Evolutionary conservation across 2,113 vertebrate species (phyloP).

Genomic region (Phalacrocorax aristotelis): DNA sequence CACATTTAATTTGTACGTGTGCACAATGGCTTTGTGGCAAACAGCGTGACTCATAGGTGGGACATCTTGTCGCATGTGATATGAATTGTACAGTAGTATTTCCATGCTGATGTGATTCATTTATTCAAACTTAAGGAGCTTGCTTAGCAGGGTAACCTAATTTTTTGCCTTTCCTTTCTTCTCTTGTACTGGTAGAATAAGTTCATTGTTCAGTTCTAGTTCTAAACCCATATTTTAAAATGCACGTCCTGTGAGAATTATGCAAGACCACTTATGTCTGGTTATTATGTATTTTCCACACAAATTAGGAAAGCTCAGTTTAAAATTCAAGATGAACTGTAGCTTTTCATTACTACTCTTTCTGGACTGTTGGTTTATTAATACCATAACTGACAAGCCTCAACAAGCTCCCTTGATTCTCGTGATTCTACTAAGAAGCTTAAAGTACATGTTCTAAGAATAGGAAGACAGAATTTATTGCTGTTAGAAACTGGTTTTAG

Average conservation of each 20-base stretch:
- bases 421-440: background rate
- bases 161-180: background rate
- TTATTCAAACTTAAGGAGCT: background rate
- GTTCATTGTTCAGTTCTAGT: background rate
- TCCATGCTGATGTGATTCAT: background rate
- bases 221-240: background rate
- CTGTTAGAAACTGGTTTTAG: background rate
- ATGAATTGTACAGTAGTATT: background rate
- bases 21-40: background rate
- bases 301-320: background rate
- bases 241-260: background rate
- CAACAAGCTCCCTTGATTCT: background rate
- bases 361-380: background rate
- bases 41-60: rapidly evolving
- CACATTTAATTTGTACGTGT: background rate
- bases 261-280: background rate
- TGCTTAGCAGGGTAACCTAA: background rate
- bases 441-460: background rate
- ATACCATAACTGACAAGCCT: background rate
- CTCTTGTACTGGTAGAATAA: background rate
- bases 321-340: background rate
- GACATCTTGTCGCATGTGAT: background rate
- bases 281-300: background rate
- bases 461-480: background rate
- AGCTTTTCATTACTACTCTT: background rate